These are phyloP conservation scores for Vanessa tameamea DNA, from an alignment of 1,140 invertebrate genomes.

Conservation along the genomic window DNA sequence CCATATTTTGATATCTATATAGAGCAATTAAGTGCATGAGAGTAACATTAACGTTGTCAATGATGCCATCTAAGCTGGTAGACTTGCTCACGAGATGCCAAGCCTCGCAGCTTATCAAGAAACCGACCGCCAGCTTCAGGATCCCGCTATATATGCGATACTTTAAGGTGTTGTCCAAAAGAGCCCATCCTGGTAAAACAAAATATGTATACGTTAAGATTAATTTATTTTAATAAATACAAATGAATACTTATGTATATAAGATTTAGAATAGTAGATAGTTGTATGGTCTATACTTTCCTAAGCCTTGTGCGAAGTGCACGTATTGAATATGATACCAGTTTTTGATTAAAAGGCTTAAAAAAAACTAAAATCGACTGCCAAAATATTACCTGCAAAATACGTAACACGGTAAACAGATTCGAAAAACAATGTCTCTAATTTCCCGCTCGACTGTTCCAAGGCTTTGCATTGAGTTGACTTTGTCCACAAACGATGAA, in stretches of 20 bases:
- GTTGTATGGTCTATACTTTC: no score
- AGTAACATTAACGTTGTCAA: slow-evolving; percentile 52
- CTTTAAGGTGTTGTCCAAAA: slow-evolving; percentile 37
- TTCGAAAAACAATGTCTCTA: slow-evolving; percentile 62
- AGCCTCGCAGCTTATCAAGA: slow-evolving; percentile 49
- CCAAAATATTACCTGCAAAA: slow-evolving; percentile 51
- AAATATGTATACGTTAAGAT: not conserved
- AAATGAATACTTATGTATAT: no score
- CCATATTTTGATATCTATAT: slow-evolving; percentile 58
- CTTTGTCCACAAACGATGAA: slow-evolving; percentile 49
- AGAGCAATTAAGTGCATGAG: slow-evolving; percentile 53
- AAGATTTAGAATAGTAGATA: no score
- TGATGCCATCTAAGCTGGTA: slow-evolving; percentile 46
- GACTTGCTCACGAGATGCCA: slow-evolving; percentile 50
- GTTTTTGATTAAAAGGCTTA: no score
- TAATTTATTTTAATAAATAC: not conserved
- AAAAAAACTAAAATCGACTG: no score
- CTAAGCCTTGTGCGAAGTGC: no score
- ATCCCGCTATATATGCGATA: slow-evolving; percentile 51
- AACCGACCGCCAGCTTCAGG: slow-evolving; percentile 46
- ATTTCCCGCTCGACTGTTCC: slow-evolving; percentile 50
- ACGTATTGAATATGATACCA: no score
- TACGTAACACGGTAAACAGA: slow-evolving; percentile 59
- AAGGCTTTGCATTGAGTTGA: slow-evolving; percentile 55
- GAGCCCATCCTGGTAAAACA: slow-evolving; percentile 49